These are phyloP conservation scores for Panagrolaimus sp. DNA, from an alignment of 1,140 invertebrate genomes.

Conservation along the genomic window DNA sequence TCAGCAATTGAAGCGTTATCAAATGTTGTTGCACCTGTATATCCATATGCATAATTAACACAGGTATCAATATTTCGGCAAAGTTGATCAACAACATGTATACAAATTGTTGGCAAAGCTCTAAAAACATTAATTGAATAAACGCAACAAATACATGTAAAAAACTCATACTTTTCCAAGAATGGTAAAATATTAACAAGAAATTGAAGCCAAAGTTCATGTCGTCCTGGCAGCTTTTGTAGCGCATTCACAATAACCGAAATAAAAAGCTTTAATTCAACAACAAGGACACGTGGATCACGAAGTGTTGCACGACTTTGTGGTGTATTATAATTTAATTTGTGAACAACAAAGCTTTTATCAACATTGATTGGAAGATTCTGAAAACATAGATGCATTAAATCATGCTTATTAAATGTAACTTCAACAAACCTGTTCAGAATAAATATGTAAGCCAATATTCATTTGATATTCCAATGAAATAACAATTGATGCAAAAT, in stretches of 20 bases:
- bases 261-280: conserved; percentile 77
- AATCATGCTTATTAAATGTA: background rate
- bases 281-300: conserved; percentile 48
- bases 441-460: conserved; percentile 45
- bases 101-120: conserved; percentile 72
- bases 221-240: conserved; percentile 62
- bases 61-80: conserved; percentile 75
- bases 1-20: background rate
- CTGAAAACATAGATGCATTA: conserved; percentile 20
- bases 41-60: conserved; percentile 31
- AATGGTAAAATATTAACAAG: conserved; percentile 53
- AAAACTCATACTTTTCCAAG: conserved; percentile 37
- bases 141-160: conserved; percentile 60
- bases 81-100: conserved; percentile 74
- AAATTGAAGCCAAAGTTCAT: conserved; percentile 65
- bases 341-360: conserved; percentile 41
- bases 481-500: conserved; percentile 71
- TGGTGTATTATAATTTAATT: conserved; percentile 51
- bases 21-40: conserved; percentile 62
- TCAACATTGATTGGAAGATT: conserved; percentile 34
- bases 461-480: conserved; percentile 71
- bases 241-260: conserved; percentile 75
- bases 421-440: conserved; percentile 20
- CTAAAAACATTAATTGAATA: conserved; percentile 71
- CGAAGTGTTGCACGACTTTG: conserved; percentile 50